Conservation (phyloP, 1,140 invertebrate species). For the Andricus grossulariae region DNA sequence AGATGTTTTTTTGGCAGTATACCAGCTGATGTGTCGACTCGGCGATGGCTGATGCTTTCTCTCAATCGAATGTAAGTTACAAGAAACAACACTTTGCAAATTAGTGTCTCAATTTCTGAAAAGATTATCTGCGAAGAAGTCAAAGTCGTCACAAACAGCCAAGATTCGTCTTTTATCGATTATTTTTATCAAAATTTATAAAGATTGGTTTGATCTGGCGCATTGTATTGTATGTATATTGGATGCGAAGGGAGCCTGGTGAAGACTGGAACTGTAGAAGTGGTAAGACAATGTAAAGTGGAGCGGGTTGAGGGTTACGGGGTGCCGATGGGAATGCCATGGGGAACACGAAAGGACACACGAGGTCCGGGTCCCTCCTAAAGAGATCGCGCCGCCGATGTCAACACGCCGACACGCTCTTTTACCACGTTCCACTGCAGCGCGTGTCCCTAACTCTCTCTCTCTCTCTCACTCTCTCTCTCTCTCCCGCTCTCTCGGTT, state of each 20-base stretch:
- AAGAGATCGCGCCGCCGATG: conserved; percentile 48
- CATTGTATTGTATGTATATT: conserved; percentile 71
- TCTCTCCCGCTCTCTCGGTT: too few relatives aligned
- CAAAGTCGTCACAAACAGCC: too few relatives aligned
- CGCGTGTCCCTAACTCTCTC: conserved; percentile 8
- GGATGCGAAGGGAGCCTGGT: not conserved
- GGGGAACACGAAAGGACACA: conserved; percentile 33
- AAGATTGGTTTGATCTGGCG: conserved; percentile 50
- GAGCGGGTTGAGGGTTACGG: conserved; percentile 38
- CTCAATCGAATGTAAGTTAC: not conserved
- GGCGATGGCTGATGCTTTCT: too few relatives aligned
- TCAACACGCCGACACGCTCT: conserved; percentile 46
- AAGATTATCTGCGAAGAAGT: too few relatives aligned
- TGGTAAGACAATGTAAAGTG: conserved; percentile 59
- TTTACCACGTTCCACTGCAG: conserved; percentile 42
- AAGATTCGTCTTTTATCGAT: not conserved
- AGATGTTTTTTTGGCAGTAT: too few relatives aligned
- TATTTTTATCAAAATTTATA: not conserved
- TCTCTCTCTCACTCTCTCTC: not conserved
- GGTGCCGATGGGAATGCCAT: conserved; percentile 47
- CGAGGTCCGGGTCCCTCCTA: conserved; percentile 44
- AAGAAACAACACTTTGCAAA: not conserved
- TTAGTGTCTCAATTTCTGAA: not conserved
- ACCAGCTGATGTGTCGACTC: too few relatives aligned
- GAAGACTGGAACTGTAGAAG: conserved; percentile 22